phyloP scores from a whole-genome alignment of 1,140 invertebrate species.

The Eriosoma lanigerum region DNA sequence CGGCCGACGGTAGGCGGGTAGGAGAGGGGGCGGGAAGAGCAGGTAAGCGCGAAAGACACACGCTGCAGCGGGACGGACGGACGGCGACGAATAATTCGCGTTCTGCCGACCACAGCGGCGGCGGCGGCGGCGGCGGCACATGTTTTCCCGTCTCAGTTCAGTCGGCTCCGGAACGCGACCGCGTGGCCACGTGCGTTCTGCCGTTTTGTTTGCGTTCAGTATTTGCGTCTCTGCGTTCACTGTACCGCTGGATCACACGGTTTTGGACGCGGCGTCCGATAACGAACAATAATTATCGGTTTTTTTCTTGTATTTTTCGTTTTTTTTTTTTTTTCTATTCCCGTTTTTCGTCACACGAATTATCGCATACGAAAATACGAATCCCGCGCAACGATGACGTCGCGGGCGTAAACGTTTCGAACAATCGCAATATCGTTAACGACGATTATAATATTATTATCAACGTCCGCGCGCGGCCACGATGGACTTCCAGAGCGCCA shows the following conservation, averaged over 20 bases:
- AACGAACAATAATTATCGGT: too few species aligned
- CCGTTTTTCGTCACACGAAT: background rate
- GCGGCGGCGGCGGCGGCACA: conserved; percentile 33
- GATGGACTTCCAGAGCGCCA: conserved; percentile 96
- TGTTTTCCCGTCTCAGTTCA: conserved; percentile 15
- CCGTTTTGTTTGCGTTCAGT: background rate
- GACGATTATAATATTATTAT: background rate
- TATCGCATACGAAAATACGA: background rate
- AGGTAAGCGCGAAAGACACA: background rate
- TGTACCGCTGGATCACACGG: too few species aligned
- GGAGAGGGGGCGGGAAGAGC: background rate
- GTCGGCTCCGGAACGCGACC: conserved; percentile 46
- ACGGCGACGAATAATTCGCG: conserved; percentile 8
- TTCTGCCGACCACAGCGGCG: conserved; percentile 10
- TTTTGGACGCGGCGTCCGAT: too few species aligned
- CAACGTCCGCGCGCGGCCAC: background rate
- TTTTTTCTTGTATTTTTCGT: too few species aligned
- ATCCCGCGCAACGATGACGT: background rate
- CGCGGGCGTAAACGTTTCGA: background rate
- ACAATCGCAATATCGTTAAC: too few species aligned
- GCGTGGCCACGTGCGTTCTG: conserved; percentile 48
- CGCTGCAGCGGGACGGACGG: background rate
- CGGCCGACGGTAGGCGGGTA: background rate
- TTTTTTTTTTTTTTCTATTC: too few species aligned
- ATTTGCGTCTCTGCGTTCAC: background rate